Percentiles rank a stretch among this genome's conserved stretches.
These are phyloP conservation scores for Drosophila micromelanica DNA, from an alignment of 1,140 invertebrate genomes.

Conservation along the genomic window DNA sequence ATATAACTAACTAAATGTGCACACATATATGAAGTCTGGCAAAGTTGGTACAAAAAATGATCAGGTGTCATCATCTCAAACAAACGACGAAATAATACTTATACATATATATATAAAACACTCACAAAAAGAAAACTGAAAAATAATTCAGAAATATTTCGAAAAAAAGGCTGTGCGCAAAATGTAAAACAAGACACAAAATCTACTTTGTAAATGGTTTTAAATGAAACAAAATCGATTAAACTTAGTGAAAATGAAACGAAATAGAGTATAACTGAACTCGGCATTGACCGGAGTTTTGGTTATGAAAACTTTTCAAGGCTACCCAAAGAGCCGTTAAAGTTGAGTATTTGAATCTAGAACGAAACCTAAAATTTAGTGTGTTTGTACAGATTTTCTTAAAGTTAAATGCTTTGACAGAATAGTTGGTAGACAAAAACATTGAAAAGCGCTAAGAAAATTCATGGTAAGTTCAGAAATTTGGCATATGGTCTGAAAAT, in stretches of 20 bases:
- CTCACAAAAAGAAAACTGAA: not conserved
- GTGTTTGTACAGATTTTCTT: conserved; percentile 25
- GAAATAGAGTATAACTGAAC: conserved; percentile 10
- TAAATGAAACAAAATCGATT: conserved; percentile 25
- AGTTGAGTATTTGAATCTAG: no score
- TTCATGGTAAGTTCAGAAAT: conserved; percentile 29
- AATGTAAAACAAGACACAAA: conserved; percentile 38
- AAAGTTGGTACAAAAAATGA: conserved; percentile 80
- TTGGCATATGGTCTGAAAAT: not conserved
- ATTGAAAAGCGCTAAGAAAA: not conserved
- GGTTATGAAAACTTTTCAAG: no score
- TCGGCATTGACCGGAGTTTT: not conserved
- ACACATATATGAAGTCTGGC: conserved; percentile 37
- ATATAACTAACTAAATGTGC: conserved; percentile 28
- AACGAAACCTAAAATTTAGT: not conserved
- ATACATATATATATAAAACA: conserved; percentile 8
- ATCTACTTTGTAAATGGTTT: conserved; percentile 36
- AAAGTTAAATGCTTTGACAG: not conserved
- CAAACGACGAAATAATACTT: conserved; percentile 14
- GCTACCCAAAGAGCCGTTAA: no score
- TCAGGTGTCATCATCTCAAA: conserved; percentile 67
- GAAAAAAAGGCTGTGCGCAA: conserved; percentile 78
- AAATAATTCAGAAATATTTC: conserved; percentile 52
- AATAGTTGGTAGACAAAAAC: not conserved
- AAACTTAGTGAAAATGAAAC: conserved; percentile 32